These are phyloP conservation scores for Caenorhabditis afra DNA, from an alignment of 2,888 invertebrate species.

Conservation along the genomic window DNA sequence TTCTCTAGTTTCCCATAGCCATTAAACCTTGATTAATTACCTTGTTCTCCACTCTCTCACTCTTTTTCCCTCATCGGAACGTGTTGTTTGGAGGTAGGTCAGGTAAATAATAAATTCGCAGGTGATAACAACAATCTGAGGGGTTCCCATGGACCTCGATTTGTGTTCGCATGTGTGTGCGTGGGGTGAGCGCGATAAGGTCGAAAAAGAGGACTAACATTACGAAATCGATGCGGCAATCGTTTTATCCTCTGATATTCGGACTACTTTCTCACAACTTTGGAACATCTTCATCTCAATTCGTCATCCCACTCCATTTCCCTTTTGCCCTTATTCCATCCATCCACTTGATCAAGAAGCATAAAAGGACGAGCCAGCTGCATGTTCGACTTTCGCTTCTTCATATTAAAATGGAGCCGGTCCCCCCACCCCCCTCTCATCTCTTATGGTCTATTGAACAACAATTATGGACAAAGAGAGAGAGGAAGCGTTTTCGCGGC, in stretches of 20 bases:
- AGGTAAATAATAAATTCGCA: constrained; percentile 55
- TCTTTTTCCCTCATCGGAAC: constrained; percentile 37
- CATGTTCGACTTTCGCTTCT: constrained; percentile 46
- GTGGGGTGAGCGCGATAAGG: constrained; percentile 20
- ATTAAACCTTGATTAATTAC: constrained; percentile 59
- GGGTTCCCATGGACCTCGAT: constrained; percentile 41
- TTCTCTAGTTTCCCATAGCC: constrained; percentile 55
- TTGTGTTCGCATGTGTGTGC: not conserved
- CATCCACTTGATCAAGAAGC: constrained; percentile 51
- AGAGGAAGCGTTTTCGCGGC: not conserved
- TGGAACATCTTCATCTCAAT: constrained; percentile 24
- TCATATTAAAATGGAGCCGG: constrained; percentile 41
- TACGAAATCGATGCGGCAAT: constrained; percentile 35
- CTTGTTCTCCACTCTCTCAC: constrained; percentile 34
- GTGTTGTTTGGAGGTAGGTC: constrained; percentile 51
- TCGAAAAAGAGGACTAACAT: constrained; percentile 11
- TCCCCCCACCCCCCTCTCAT: constrained; percentile 19
- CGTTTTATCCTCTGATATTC: not conserved
- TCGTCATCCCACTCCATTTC: constrained; percentile 1
- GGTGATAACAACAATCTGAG: constrained; percentile 35
- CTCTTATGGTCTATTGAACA: constrained; percentile 37
- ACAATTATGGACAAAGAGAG: constrained; percentile 31
- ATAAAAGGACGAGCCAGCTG: constrained; percentile 50
- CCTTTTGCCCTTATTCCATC: not conserved
- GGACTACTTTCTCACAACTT: constrained; percentile 1